phyloP scores from a whole-genome alignment of 2,888 invertebrate genomes.

The Acleris sparsana region DNA sequence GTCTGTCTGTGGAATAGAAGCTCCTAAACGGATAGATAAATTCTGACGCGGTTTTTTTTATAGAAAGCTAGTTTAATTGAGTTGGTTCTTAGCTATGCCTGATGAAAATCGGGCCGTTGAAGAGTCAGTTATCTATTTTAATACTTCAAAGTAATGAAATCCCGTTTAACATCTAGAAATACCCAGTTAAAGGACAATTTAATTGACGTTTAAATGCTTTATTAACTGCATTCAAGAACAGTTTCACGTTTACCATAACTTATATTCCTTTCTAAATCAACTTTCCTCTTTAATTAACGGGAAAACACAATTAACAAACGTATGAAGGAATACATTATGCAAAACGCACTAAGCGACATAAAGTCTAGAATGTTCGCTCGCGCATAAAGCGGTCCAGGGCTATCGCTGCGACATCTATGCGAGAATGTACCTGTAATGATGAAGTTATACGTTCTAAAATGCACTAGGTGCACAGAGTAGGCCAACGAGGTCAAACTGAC shows the following conservation, averaged over 20 bases:
- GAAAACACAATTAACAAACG: conserved; percentile 30
- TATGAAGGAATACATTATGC: conserved; percentile 36
- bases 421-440: conserved; percentile 48
- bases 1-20: no score
- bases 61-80: no score
- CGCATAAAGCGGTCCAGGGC: conserved; percentile 27
- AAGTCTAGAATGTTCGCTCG: conserved; percentile 32
- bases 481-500: not conserved
- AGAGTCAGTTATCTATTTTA: no score
- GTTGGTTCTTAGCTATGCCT: no score
- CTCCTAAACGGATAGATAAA: no score
- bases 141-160: no score
- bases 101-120: no score
- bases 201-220: no score
- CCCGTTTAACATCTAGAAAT: no score
- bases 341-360: conserved; percentile 27
- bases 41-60: no score
- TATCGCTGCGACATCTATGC: conserved; percentile 48
- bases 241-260: not conserved
- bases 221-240: no score
- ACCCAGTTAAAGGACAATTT: no score
- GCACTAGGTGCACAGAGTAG: conserved; percentile 9
- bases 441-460: conserved; percentile 41
- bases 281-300: conserved; percentile 25
- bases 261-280: conserved; percentile 4